Evolutionary conservation across 2,797 vertebrate species (phyloP), one percentile per base, ranked within the genome.

Genomic region (Sebastiscus albofasciatus): DNA sequence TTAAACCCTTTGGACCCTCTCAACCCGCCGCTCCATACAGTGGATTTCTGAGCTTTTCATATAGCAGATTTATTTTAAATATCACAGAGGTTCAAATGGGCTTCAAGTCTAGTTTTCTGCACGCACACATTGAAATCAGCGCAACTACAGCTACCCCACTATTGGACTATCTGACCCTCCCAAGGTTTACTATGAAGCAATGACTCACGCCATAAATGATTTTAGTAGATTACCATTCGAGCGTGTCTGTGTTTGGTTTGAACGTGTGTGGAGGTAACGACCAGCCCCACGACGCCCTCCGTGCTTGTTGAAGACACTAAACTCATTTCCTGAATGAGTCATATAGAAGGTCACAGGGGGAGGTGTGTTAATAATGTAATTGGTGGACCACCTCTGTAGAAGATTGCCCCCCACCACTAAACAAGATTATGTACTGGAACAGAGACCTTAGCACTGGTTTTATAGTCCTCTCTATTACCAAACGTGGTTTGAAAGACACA

Each of bases 321-420:
- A 90, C 74, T 89, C 0, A 90, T 91, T 94, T 93, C 83, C 83
- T 87, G 72, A 84, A 79, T 87, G 82, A 90, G 74, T 86, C 90
- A 81, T 22, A 72, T 22, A 72, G 66, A 81, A 71, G 86, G 85
- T 85, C 82, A 81, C 29, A 12, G 60, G 72, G 75, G 87, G 66
- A 72, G 58, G 69, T 82, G 85, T 85, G 85, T 87, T 88, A 91
- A 91, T 86, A 87, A 90, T 77, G 82, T 90, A 89, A 92, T 93
- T 92, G 86, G 60, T 75, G 71, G 87, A 92, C 74, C 87, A 89
- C 90, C 89, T 77, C 73, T 65, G 75, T 61, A 33, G 76, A 72
- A 36, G 65, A 77, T 9, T 54, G 52, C 39, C 58, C 18, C 46
- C 72, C 42, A 36, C 29, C 77, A 79, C 77, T 79, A 77, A 88